phyloP scores from a whole-genome alignment of 2,888 invertebrate genomes.

The Lasioglossum lativentre region DNA sequence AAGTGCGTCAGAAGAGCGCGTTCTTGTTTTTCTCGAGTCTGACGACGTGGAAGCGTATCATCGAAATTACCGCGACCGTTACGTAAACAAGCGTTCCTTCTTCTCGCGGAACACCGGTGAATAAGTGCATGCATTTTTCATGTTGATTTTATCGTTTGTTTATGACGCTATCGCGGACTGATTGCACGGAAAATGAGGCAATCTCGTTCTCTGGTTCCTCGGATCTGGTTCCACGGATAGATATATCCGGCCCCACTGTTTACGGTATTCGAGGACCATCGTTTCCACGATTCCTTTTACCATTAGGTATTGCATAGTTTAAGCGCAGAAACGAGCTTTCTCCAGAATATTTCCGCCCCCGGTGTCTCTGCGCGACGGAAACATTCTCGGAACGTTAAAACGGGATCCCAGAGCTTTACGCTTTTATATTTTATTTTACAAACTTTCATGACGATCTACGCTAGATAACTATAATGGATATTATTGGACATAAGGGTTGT shows the following conservation, averaged over 20 bases:
- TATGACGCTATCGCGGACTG: slow-evolving; percentile 44
- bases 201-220: slow-evolving; percentile 12
- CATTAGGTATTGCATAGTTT: slow-evolving; percentile 6
- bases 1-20: neutral
- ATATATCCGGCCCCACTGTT: slow-evolving; percentile 11
- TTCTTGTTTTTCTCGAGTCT: slow-evolving; percentile 39
- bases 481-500: too few relatives aligned
- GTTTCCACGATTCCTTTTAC: neutral
- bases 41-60: slow-evolving; percentile 48
- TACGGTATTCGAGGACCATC: slow-evolving; percentile 15
- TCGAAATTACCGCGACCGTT: slow-evolving; percentile 48
- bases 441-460: too few relatives aligned
- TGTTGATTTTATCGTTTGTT: slow-evolving; percentile 56
- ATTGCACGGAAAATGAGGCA: slow-evolving; percentile 48
- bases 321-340: neutral
- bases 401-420: neutral
- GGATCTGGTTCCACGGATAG: neutral
- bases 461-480: too few relatives aligned
- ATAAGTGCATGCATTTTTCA: slow-evolving; percentile 52
- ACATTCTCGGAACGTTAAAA: neutral
- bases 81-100: slow-evolving; percentile 53
- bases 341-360: neutral
- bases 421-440: neutral
- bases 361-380: neutral
- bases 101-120: slow-evolving; percentile 8